phyloP scores from a whole-genome alignment of 2,113 vertebrate species.

The Rhea pennata region DNA sequence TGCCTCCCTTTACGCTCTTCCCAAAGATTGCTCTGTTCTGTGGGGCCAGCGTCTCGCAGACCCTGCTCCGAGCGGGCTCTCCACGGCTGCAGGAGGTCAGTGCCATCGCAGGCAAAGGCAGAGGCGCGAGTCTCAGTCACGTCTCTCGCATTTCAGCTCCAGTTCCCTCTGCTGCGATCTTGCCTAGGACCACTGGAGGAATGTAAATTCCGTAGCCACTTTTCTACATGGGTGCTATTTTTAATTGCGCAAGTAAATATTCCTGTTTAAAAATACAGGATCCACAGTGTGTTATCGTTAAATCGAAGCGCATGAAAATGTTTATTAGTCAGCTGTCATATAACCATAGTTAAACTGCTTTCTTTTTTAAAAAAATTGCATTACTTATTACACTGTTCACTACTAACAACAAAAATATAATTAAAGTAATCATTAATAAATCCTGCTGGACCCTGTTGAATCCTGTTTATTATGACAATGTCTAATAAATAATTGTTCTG shows the following conservation, averaged over 20 bases:
- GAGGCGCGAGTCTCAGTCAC: neutral
- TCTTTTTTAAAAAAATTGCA: neutral
- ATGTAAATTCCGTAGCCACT: neutral
- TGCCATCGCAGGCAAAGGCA: neutral
- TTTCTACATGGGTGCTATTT: neutral
- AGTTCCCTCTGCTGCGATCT: neutral
- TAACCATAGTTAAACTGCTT: accelerated
- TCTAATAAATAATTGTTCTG: neutral
- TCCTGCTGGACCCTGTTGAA: neutral
- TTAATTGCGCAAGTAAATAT: neutral
- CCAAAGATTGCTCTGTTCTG: neutral
- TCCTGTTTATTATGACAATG: neutral
- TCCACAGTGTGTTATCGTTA: neutral
- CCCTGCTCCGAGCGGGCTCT: neutral
- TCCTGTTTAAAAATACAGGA: neutral
- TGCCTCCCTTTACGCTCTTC: neutral
- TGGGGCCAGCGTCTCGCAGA: neutral
- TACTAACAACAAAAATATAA: neutral
- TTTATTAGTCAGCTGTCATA: neutral
- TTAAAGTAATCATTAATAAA: slow-evolving; percentile 1
- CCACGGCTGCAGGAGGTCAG: neutral
- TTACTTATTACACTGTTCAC: neutral
- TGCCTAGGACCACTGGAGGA: neutral
- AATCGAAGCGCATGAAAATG: neutral
- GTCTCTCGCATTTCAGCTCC: neutral